Evolutionary conservation across 2,113 vertebrate species (phyloP), one percentile per base, ranked within the genome.

Genomic region (Otis tarda): DNA sequence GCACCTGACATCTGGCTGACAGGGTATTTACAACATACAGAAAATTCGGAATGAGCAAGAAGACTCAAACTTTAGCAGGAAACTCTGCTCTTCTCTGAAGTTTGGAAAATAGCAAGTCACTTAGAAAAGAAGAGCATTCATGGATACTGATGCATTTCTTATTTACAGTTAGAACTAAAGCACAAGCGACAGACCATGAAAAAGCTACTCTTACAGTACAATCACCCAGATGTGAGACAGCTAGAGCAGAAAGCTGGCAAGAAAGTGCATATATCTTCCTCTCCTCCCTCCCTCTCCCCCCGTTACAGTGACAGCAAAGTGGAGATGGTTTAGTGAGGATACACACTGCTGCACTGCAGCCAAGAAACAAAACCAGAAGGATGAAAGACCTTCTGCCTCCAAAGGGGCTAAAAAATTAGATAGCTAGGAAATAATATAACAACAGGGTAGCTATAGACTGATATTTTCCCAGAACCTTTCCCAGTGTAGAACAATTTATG

Each of bases 291-390:
- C 45, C 73, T 87, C 43, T 90, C 7, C 23, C 64, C 39, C 53
- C 55, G 57, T 87, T 93, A 82, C 18, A 45, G 61, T 64, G 74
- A 87, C 57, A 82, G 81, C 61, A 93, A 91, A 87, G 73, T 43
- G 25, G 57, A 87, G 83, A 79, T 87, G 77, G 73, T 95, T 96
- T 94, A 96, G 89, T 89, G 91, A 93, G 81, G 69, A 91, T 60
- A 75, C 77, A 82, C 61, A 53, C 17, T 65, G 52, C 83, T 87
- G 39, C 6, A 2, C 2, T 76, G 70, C 89, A 96, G 91, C 74
- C 87, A 87, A 82, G 63, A 60, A 95, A 87, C 57, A 89, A 89
- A 95, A 95, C 95, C 57, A 94, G 77, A 78, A 94, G 81, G 91
- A 94, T 69, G 63, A 92, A 83, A 93, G 67, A 64, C 90, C 55